Evolutionary conservation across 1,140 invertebrate genomes (phyloP), one percentile per base, ranked within the genome.

Genomic region (Zaprionus davidi): DNA sequence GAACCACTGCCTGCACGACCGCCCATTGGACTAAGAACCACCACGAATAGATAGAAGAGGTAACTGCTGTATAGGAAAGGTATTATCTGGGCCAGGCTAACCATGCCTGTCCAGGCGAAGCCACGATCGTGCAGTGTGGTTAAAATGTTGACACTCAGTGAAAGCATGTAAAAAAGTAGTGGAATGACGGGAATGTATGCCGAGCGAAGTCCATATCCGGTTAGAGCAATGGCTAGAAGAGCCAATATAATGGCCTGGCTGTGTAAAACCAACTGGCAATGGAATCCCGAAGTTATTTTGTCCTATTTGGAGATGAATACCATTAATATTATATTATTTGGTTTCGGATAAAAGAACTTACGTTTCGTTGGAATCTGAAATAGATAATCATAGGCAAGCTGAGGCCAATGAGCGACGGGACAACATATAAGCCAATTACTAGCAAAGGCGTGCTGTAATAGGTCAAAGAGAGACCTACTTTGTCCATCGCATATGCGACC

Each of bases 361-460:
- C 81, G 46, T 76, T 84, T 11, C 70, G 34, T 11, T 67, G 74
- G 0, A 73, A 15, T 7, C 86, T 87, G 62, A 93, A 84, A 92
- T 94, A 93, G 28, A 94, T 65, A 71, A 72, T 57, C 28, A 74
- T 79, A 3, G 82, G 83, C 34, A 84, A 15, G 11, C 53, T 58
- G 15, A 85, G 58, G 5, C 81, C 81, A 57, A 85, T 17, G 3
- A 84, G 63, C 15, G 67, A 67, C 0, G 82, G 82, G 5, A 67
- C 65, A 4, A 84, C 74, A 59, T 95, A 95, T 1, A 95, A 82
- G 0, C 91, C 82, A 69, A 96, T 95, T 75, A 76, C 24, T 4
- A 96, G 74, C 94, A 95, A 95, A 0, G 95, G 95, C 70, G 93
- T 93, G 13, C 94, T 94, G 79, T 94, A 96, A 95, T 95, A 96